These are phyloP conservation scores for Ophion ventricosus DNA, from an alignment of 2,888 invertebrate species.

Conservation along the genomic window DNA sequence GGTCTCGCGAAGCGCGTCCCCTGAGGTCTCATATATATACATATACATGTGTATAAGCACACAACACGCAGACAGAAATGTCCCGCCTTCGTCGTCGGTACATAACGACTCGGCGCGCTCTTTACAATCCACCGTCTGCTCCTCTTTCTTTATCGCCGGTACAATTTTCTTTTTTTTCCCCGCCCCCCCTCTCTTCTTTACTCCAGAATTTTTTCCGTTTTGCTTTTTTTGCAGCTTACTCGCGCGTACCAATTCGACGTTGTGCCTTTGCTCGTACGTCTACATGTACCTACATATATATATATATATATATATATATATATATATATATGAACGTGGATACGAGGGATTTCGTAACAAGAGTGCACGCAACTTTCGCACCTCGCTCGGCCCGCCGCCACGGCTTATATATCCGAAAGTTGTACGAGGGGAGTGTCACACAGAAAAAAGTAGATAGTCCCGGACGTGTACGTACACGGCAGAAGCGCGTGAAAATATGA, in stretches of 20 bases:
- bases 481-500: conserved; percentile 31
- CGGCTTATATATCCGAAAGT: conserved; percentile 14
- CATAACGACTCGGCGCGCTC: conserved; percentile 43
- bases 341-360: conserved; percentile 1
- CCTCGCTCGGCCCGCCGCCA: conserved; percentile 38
- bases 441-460: conserved; percentile 11
- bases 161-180: conserved; percentile 40
- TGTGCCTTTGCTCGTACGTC: not conserved
- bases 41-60: not conserved
- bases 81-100: conserved; percentile 57
- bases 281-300: not conserved
- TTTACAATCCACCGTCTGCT: conserved; percentile 52
- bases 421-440: conserved; percentile 18
- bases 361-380: conserved; percentile 62
- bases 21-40: not conserved
- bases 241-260: conserved; percentile 68
- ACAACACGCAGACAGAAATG: conserved; percentile 38
- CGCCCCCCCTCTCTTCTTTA: not conserved
- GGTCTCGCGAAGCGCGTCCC: conserved; percentile 60
- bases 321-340: not conserved
- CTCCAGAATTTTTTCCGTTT: not conserved
- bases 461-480: conserved; percentile 30
- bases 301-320: conserved; percentile 15
- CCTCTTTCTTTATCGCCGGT: conserved; percentile 50
- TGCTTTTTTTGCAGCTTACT: conserved; percentile 57